phyloP scores from a whole-genome alignment of 1,140 invertebrate genomes.

The Bombyx mandarina region DNA sequence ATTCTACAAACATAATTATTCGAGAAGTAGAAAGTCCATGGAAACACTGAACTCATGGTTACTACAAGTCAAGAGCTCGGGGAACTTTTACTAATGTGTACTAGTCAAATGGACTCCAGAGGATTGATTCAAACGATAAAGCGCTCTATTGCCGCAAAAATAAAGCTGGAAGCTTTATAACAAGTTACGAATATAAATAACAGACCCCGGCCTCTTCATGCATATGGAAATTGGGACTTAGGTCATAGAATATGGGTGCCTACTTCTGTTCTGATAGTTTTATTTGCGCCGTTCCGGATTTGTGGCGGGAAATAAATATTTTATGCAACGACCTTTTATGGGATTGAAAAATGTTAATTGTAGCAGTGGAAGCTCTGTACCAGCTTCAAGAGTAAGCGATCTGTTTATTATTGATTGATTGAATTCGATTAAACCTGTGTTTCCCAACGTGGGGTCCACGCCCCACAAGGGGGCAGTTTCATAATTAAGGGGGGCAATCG shows the following conservation, averaged over 20 bases:
- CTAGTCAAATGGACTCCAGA: conserved; percentile 65
- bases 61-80: conserved; percentile 21
- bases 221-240: conserved; percentile 64
- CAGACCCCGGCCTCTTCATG: conserved; percentile 34
- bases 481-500: too few species aligned
- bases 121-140: conserved; percentile 34
- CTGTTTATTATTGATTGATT: too few species aligned
- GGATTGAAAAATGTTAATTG: not conserved
- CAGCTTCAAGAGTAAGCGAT: too few species aligned
- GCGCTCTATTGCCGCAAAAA: conserved; percentile 23
- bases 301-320: conserved; percentile 10
- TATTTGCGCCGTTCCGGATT: conserved; percentile 23
- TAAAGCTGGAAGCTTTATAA: conserved; percentile 32
- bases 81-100: conserved; percentile 63
- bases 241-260: conserved; percentile 40
- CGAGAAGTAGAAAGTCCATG: not conserved
- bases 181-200: conserved; percentile 20
- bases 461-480: too few species aligned
- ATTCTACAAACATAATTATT: too few species aligned
- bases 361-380: too few species aligned
- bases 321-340: not conserved
- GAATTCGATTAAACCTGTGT: too few species aligned
- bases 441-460: too few species aligned
- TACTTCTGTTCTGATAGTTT: conserved; percentile 28
- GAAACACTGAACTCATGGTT: not conserved